A percentile compares a stretch with the other conserved stretches of the same genome.
Conservation (phyloP, 1,140 invertebrate genomes). For the Wiebesia pumilae region DNA sequence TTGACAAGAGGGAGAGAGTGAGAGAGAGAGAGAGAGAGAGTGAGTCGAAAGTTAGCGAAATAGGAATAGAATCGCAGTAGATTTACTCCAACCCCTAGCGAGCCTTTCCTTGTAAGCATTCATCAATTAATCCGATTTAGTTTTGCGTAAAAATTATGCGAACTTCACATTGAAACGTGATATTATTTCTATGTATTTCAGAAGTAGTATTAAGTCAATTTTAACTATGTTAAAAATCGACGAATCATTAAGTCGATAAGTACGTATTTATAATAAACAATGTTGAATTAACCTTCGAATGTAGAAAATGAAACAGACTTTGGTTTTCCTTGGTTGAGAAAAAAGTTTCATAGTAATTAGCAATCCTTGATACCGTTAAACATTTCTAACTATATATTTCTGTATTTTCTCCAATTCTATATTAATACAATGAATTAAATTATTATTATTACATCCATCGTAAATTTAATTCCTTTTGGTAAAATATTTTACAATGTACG, state of each 20-base stretch:
- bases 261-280: no score
- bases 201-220: neutral
- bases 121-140: conserved; percentile 43
- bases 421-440: no score
- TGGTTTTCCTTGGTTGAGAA: no score
- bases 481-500: no score
- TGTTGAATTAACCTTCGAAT: no score
- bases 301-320: no score
- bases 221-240: neutral
- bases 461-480: no score
- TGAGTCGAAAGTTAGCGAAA: conserved; percentile 49
- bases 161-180: neutral
- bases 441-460: no score
- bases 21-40: conserved; percentile 29
- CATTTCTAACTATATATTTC: no score
- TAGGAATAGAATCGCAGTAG: conserved; percentile 54
- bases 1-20: conserved; percentile 53
- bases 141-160: conserved; percentile 24
- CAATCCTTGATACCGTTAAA: no score
- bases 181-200: neutral
- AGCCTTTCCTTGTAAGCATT: conserved; percentile 41
- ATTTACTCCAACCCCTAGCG: conserved; percentile 3
- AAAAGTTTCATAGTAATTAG: no score
- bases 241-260: neutral
- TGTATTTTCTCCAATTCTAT: no score